A percentile compares a stretch with the other conserved stretches of the same genome.
phyloP scores from a whole-genome alignment of 1,140 invertebrate genomes.

The Saxidomus purpurata region DNA sequence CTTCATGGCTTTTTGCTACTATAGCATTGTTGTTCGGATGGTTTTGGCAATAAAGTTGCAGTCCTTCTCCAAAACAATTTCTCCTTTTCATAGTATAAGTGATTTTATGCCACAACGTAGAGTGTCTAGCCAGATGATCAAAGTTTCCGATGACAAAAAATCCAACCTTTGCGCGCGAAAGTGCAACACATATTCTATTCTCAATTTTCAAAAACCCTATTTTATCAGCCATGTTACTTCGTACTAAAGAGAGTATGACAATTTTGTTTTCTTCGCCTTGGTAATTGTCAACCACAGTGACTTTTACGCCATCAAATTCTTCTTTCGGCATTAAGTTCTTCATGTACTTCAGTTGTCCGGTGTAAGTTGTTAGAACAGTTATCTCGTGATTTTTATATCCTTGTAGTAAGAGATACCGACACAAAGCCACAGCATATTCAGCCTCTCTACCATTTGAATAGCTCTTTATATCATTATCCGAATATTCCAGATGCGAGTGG shows the following conservation, averaged over 20 bases:
- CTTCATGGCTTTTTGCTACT: neutral
- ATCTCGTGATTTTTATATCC: slow-evolving; percentile 74
- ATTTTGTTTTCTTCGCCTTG: slow-evolving; percentile 94
- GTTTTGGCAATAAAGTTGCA: slow-evolving; percentile 86
- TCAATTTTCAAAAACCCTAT: slow-evolving; percentile 92
- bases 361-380: slow-evolving; percentile 59
- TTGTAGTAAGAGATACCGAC: slow-evolving; percentile 84
- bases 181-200: slow-evolving; percentile 94
- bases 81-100: slow-evolving; percentile 58
- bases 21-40: slow-evolving; percentile 79
- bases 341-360: slow-evolving; percentile 81
- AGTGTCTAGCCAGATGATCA: slow-evolving; percentile 86
- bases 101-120: slow-evolving; percentile 86
- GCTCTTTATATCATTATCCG: slow-evolving; percentile 80
- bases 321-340: slow-evolving; percentile 76
- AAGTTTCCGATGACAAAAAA: slow-evolving; percentile 91
- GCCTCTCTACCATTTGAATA: slow-evolving; percentile 83
- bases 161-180: slow-evolving; percentile 93
- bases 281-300: slow-evolving; percentile 92
- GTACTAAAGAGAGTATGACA: slow-evolving; percentile 93
- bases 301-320: slow-evolving; percentile 77
- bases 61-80: slow-evolving; percentile 68
- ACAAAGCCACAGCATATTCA: slow-evolving; percentile 77
- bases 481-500: slow-evolving; percentile 79
- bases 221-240: slow-evolving; percentile 89